Evolutionary conservation across 2,888 invertebrate genomes (phyloP).

Genomic region (Agrotis clavis): DNA sequence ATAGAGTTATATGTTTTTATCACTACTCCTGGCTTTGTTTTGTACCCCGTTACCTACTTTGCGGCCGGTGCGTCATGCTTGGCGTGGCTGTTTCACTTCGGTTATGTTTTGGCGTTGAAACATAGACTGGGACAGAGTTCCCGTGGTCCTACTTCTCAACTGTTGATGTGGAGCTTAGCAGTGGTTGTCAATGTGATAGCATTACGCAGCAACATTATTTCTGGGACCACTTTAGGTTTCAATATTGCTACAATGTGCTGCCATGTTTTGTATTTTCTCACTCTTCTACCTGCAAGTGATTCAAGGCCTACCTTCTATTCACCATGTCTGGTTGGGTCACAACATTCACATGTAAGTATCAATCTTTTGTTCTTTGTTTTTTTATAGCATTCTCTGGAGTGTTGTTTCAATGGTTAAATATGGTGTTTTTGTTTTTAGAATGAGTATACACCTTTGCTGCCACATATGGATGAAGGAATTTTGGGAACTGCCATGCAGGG

Average conservation of each 20-base stretch:
- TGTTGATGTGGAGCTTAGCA: constrained; percentile 93
- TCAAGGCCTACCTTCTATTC: constrained; percentile 88
- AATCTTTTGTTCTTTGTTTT: constrained; percentile 11
- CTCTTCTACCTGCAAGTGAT: constrained; percentile 92
- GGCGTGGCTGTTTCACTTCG: constrained; percentile 96
- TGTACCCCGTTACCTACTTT: constrained; percentile 93
- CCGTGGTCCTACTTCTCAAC: constrained; percentile 93
- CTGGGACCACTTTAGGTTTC: constrained; percentile 90
- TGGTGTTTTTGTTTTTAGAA: constrained; percentile 79
- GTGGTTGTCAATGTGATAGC: constrained; percentile 93
- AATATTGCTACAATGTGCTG: constrained; percentile 92
- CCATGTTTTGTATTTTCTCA: constrained; percentile 93
- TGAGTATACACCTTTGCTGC: constrained; percentile 92
- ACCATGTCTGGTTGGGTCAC: constrained; percentile 87
- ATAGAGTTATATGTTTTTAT: constrained; percentile 93
- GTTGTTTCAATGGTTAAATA: neutral
- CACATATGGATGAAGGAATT: constrained; percentile 93
- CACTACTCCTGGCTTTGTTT: constrained; percentile 84
- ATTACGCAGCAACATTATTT: constrained; percentile 92
- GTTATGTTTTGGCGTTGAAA: constrained; percentile 93
- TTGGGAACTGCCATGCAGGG: constrained; percentile 96
- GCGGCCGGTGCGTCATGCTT: constrained; percentile 93
- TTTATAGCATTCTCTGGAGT: neutral
- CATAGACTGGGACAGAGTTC: constrained; percentile 92
- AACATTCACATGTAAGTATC: constrained; percentile 88